These are phyloP conservation scores for Peromyscus leucopus DNA, from an alignment of 2,113 vertebrate species.

Conservation along the genomic window DNA sequence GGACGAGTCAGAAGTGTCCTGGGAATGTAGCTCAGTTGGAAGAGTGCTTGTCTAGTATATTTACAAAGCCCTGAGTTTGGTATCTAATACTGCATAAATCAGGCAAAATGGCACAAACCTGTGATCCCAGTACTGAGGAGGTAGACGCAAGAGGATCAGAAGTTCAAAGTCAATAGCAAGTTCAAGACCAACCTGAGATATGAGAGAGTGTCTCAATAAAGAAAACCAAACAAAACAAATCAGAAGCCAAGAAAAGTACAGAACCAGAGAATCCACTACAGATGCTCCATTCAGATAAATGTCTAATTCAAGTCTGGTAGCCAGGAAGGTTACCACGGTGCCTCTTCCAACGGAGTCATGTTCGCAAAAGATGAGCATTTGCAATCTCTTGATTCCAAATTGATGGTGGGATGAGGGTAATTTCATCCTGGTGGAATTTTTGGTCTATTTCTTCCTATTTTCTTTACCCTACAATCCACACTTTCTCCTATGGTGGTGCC, in stretches of 20 bases:
- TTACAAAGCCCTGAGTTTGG: not conserved
- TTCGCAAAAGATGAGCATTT: not conserved
- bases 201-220: not conserved
- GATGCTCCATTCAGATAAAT: slow-evolving; percentile 22
- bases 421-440: not conserved
- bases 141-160: not conserved
- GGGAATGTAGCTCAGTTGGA: not conserved
- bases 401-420: not conserved
- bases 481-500: not conserved
- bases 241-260: not conserved
- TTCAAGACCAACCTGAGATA: not conserved
- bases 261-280: not conserved
- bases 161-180: not conserved
- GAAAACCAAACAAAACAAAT: not conserved
- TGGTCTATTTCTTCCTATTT: not conserved
- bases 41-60: not conserved
- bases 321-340: not conserved
- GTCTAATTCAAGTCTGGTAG: not conserved
- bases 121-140: not conserved
- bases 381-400: not conserved
- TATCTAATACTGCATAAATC: too few relatives aligned
- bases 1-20: not conserved
- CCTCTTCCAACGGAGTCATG: not conserved
- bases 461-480: not conserved
- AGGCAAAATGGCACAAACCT: not conserved